phyloP scores from a whole-genome alignment of 2,888 invertebrate genomes.

The Diarsia dahlii region DNA sequence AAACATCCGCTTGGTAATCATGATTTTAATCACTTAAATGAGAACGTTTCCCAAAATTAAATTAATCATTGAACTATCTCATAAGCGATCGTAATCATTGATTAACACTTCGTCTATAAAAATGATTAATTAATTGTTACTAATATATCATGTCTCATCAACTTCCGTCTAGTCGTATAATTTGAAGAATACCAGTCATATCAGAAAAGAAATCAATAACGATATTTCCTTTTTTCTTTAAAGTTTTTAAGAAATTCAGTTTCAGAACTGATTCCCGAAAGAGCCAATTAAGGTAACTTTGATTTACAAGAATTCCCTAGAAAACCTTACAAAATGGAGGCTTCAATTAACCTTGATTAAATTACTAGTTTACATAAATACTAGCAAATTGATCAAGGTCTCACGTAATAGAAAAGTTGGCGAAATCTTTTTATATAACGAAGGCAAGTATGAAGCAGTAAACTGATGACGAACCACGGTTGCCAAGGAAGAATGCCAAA shows the following conservation, averaged over 20 bases:
- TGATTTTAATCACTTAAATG: neutral
- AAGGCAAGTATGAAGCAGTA: neutral
- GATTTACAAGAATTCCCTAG: neutral
- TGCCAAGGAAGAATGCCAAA: neutral
- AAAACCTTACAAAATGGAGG: neutral
- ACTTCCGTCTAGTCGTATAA: neutral
- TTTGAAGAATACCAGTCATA: neutral
- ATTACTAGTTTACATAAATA: neutral
- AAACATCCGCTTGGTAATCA: neutral
- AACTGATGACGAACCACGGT: too few species aligned
- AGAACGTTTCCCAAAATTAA: neutral
- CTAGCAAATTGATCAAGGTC: neutral
- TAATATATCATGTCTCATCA: neutral
- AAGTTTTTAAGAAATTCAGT: neutral
- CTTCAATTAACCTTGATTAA: neutral
- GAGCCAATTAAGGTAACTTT: neutral
- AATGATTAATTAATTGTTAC: neutral
- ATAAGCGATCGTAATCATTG: neutral
- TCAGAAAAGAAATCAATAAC: neutral
- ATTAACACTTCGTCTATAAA: neutral
- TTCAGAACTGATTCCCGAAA: neutral
- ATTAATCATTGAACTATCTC: neutral
- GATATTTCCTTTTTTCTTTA: neutral
- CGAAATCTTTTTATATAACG: neutral
- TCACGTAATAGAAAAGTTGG: neutral